These are phyloP conservation scores for Lutjanus campechanus DNA, from an alignment of 2,797 vertebrate genomes.

Conservation along the genomic window DNA sequence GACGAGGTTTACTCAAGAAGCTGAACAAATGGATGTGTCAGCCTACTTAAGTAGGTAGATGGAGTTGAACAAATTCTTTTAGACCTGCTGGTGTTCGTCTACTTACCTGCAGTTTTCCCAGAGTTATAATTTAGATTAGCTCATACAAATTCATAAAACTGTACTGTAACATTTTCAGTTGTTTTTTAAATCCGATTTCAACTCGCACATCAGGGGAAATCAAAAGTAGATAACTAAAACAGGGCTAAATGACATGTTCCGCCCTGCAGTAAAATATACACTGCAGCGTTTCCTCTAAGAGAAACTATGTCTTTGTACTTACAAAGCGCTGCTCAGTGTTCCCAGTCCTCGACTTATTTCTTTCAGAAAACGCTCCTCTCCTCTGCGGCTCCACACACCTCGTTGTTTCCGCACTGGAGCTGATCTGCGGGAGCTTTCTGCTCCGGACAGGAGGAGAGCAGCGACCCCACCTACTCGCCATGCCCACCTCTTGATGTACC, in stretches of 20 bases:
- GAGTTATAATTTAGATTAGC: fast-evolving
- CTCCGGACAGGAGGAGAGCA: slow-evolving; percentile 16
- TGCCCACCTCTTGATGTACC: slow-evolving; percentile 53
- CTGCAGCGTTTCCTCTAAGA: neutral
- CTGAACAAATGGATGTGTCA: slow-evolving; percentile 18
- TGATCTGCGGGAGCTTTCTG: neutral
- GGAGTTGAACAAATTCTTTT: neutral
- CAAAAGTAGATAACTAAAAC: no score
- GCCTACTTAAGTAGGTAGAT: neutral
- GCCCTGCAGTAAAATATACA: neutral
- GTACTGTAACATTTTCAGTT: fast-evolving
- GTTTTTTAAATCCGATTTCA: neutral
- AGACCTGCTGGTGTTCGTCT: neutral
- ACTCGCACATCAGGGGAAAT: neutral
- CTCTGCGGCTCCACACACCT: neutral
- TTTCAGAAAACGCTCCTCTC: neutral
- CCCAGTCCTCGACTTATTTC: fast-evolving
- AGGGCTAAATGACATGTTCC: no score
- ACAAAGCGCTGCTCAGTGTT: slow-evolving; percentile 29
- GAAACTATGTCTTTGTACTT: neutral
- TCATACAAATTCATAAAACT: neutral
- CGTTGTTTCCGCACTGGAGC: neutral
- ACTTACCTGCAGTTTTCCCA: no score
- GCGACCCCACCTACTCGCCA: slow-evolving; percentile 64
- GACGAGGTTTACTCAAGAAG: slow-evolving; percentile 18